Conservation (phyloP, 2,888 invertebrate species). For the Bruchidius siliquastri region DNA sequence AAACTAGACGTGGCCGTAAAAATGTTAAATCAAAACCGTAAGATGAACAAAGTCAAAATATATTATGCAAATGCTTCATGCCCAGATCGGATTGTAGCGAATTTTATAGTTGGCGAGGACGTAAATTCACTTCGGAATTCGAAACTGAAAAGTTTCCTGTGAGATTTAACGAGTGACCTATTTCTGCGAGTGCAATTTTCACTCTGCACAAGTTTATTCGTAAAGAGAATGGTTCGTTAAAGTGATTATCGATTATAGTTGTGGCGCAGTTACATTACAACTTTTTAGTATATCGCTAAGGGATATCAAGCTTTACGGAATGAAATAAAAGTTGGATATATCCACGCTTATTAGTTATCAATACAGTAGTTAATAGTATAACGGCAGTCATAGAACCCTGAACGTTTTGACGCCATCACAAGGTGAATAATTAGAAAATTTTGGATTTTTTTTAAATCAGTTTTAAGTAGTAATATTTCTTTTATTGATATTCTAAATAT, state of each 20-base stretch:
- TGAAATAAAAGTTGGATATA: too few relatives aligned
- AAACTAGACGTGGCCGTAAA: background rate
- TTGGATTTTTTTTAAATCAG: too few relatives aligned
- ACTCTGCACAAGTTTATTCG: background rate
- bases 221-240: background rate
- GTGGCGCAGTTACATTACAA: too few relatives aligned
- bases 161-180: slow-evolving; percentile 1
- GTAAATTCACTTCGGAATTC: background rate
- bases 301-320: too few relatives aligned
- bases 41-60: background rate
- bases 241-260: background rate
- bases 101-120: background rate
- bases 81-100: background rate
- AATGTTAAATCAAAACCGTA: background rate
- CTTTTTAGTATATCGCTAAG: too few relatives aligned
- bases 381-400: too few relatives aligned
- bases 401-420: too few relatives aligned
- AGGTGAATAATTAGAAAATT: too few relatives aligned
- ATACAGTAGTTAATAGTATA: too few relatives aligned
- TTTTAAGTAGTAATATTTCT: too few relatives aligned
- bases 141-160: background rate
- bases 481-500: too few relatives aligned
- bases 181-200: background rate
- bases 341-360: too few relatives aligned
- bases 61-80: background rate